Conservation (phyloP, 2,113 vertebrate genomes). For the Nansenia antarctica region DNA sequence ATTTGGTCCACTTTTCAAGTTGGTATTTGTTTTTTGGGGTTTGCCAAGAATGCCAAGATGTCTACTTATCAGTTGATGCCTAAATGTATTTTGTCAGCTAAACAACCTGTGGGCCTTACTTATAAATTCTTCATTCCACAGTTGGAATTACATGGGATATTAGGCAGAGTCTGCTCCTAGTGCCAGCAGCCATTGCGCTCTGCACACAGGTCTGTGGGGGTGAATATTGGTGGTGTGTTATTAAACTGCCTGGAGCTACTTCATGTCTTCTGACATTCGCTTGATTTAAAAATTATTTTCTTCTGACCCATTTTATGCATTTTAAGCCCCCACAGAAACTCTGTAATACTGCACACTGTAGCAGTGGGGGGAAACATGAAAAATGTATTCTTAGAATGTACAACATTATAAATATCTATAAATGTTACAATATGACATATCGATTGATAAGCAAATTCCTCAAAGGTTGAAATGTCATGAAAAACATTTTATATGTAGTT, state of each 20-base stretch:
- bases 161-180: neutral
- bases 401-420: too few relatives aligned
- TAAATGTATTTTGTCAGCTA: slow-evolving; percentile 11
- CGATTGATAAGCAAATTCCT: too few relatives aligned
- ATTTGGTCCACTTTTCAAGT: neutral
- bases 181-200: neutral
- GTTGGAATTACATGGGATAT: slow-evolving; percentile 4
- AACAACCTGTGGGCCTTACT: slow-evolving; percentile 7
- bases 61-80: neutral
- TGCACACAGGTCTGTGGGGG: slow-evolving; percentile 7
- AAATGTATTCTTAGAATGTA: too few relatives aligned
- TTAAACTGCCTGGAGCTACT: slow-evolving; percentile 30
- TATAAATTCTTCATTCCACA: slow-evolving; percentile 1
- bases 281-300: slow-evolving; percentile 18
- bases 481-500: neutral
- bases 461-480: too few relatives aligned
- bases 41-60: neutral
- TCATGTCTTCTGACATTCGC: slow-evolving; percentile 29
- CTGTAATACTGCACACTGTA: neutral
- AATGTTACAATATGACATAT: too few relatives aligned
- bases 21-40: neutral
- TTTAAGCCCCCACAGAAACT: neutral
- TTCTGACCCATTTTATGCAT: slow-evolving; percentile 29
- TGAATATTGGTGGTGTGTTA: slow-evolving; percentile 34
- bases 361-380: too few relatives aligned